These are phyloP conservation scores for cattle (Bos taurus) DNA, from an alignment of 2,113 vertebrate genomes.

Conservation along the genomic window ARS-UCD2.0 NC_037346.1:60212501-60213000, in stretches of 20 bases:
- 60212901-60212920: no score
- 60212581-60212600: neutral
- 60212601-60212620: accelerated
- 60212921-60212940: neutral
- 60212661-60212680: accelerated
- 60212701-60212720: no score
- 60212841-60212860: accelerated
- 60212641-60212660: neutral
- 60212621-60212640: neutral
- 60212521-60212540: accelerated
- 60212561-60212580: neutral
- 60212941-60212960: neutral
- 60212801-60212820: no score
- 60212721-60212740: neutral
- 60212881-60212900: neutral
- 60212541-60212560: neutral
- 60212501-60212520: neutral
- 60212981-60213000: no score
- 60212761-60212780: no score
- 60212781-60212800: accelerated
- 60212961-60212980: accelerated
- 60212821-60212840: no score
- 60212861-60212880: no score
- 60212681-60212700: accelerated
- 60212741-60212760: neutral